phyloP scores from a whole-genome alignment of 2,113 vertebrate genomes.

The Suricata suricatta region DNA sequence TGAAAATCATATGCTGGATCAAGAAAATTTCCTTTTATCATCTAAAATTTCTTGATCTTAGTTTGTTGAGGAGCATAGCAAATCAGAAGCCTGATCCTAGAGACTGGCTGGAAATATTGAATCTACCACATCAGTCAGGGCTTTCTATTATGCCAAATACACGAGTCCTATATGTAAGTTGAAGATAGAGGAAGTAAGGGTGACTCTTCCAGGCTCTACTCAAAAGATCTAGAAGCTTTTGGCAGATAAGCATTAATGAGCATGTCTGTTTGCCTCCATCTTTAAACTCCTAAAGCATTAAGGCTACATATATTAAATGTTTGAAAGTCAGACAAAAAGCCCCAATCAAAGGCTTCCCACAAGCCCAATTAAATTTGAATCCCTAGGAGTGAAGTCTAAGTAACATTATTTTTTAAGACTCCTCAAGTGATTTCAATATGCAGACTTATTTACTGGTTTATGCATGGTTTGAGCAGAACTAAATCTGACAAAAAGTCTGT shows the following conservation, averaged over 20 bases:
- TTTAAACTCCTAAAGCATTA: background rate
- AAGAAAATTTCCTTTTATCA: background rate
- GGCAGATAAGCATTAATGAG: background rate
- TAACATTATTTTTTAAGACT: background rate
- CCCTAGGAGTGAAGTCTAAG: background rate
- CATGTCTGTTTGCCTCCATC: background rate
- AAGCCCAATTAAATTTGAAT: background rate
- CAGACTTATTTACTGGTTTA: background rate
- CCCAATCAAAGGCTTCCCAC: background rate
- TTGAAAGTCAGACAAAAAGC: background rate
- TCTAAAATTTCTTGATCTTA: background rate
- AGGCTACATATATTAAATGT: background rate
- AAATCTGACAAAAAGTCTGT: background rate
- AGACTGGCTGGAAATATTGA: background rate
- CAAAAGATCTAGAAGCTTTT: background rate
- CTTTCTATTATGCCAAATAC: background rate
- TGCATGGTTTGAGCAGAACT: background rate
- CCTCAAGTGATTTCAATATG: background rate
- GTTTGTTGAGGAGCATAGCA: background rate
- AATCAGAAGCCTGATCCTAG: background rate
- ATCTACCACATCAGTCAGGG: background rate
- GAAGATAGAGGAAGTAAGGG: background rate
- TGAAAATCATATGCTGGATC: background rate
- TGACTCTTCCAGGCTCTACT: background rate
- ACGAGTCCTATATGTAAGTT: background rate